A percentile compares a stretch with the other conserved stretches of the same genome.
Evolutionary conservation across 2,113 vertebrate genomes (phyloP).

Genomic region (Noturus placidus): DNA sequence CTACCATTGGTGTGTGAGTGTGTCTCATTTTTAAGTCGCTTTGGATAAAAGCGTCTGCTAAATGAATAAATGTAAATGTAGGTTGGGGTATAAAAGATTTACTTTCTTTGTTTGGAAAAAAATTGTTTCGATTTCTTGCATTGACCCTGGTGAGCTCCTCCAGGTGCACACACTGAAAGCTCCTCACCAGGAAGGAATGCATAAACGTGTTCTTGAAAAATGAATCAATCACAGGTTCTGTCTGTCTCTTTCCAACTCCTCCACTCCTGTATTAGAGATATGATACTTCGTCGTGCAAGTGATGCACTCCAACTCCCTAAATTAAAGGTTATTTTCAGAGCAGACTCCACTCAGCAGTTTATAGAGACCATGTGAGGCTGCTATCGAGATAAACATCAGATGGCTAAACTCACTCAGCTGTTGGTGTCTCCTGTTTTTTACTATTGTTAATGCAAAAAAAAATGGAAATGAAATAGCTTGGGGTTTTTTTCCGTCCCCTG

Average conservation of each 20-base stretch:
- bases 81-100: not conserved
- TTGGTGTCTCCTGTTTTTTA: not conserved
- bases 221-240: not conserved
- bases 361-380: constrained; percentile 51
- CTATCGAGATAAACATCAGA: constrained; percentile 10
- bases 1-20: too few relatives aligned
- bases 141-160: not conserved
- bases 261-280: constrained; percentile 25
- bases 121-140: not conserved
- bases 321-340: constrained; percentile 67
- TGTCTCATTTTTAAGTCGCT: too few relatives aligned
- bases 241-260: not conserved
- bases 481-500: not conserved
- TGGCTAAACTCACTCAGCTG: not conserved
- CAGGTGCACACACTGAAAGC: not conserved
- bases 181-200: not conserved
- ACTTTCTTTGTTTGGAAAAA: not conserved
- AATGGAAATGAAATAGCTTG: not conserved
- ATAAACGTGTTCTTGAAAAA: not conserved
- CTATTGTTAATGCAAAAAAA: not conserved
- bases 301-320: constrained; percentile 35
- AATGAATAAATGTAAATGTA: too few relatives aligned
- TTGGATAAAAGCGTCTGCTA: too few relatives aligned
- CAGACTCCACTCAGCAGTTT: constrained; percentile 55
- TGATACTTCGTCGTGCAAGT: constrained; percentile 42